Evolutionary conservation across 2,797 vertebrate species (phyloP), one percentile per base, ranked within the genome.

Genomic region (Onychomys arenicola): DNA sequence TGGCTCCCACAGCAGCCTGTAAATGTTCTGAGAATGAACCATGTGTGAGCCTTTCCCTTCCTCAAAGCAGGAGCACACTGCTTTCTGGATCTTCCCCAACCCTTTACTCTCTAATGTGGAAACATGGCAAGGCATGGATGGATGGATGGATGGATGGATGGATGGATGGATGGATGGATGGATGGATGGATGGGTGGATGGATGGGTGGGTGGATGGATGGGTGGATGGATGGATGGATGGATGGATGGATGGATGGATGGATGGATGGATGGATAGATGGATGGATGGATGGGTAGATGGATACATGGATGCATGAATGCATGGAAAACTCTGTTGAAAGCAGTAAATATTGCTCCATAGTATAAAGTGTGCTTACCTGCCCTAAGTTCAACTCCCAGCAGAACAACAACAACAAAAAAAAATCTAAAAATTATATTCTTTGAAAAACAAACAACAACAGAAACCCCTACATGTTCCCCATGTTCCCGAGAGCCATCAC

Each of bases 281-380:
- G 0, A 32, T 9, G 17, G 1, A 75, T 0, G 0, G 9, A 75
- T 73, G n/a, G 63, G 40, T 27, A 46, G 1, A 0, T 0, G 12
- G 32, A 40, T 40, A 2, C 71, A 82, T 14, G 57, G 1, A 0
- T 0, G 11, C 23, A 40, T 73, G n/a, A 3, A 21, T 37, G n/a
- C n/a, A 0, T 0, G 46, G 55, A 77, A 77, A 91, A 52, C 40
- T 86, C 37, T 61, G 14, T 89, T 84, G 55, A 89, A 84, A 94
- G 21, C 34, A 61, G 40, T 13, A 59, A 12, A 6, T 43, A 40
- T 43, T 71, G 57, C 6, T 90, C 37, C 67, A 10, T 59, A 23
- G 37, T 77, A 49, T 34, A 90, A 59, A 43, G 43, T 6, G 17
- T 85, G 52, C 43, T 61, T 52, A 86, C 10, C 13, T 55, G 52